phyloP scores from a whole-genome alignment of 2,113 vertebrate genomes.

The Phylloscopus whistleri region DNA sequence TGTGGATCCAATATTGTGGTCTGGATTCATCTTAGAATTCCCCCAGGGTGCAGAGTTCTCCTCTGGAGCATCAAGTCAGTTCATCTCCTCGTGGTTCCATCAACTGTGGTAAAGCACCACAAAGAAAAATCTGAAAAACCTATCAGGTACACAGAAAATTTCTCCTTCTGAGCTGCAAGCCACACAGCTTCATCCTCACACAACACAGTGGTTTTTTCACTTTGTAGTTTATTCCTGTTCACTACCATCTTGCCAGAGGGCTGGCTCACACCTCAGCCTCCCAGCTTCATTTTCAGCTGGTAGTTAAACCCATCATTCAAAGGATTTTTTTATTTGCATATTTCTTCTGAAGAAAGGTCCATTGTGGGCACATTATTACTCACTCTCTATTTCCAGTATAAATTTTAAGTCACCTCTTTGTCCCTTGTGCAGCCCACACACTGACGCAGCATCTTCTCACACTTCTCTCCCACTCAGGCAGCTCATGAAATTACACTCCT shows the following conservation, averaged over 20 bases:
- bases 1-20: neutral
- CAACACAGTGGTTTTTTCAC: neutral
- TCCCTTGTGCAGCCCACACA: slow-evolving; percentile 49
- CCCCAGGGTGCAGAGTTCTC: neutral
- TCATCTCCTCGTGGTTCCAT: neutral
- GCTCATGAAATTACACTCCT: slow-evolving; percentile 47
- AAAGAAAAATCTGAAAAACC: neutral
- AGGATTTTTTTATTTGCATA: neutral
- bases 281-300: neutral
- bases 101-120: neutral
- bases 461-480: slow-evolving; percentile 58
- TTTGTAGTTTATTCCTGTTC: neutral
- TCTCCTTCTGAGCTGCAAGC: neutral
- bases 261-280: slow-evolving; percentile 25
- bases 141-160: neutral
- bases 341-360: slow-evolving; percentile 32
- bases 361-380: slow-evolving; percentile 23
- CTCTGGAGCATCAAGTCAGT: neutral
- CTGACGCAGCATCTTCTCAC: slow-evolving; percentile 61
- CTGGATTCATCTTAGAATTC: neutral
- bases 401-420: slow-evolving; percentile 52
- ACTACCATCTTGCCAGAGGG: neutral
- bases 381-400: slow-evolving; percentile 48
- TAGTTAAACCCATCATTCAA: slow-evolving; percentile 5
- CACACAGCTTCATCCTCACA: neutral